Percentiles rank a stretch among this genome's conserved stretches.
These are phyloP conservation scores for Drosophila robusta DNA, from an alignment of 2,888 invertebrate genomes.

Conservation along the genomic window DNA sequence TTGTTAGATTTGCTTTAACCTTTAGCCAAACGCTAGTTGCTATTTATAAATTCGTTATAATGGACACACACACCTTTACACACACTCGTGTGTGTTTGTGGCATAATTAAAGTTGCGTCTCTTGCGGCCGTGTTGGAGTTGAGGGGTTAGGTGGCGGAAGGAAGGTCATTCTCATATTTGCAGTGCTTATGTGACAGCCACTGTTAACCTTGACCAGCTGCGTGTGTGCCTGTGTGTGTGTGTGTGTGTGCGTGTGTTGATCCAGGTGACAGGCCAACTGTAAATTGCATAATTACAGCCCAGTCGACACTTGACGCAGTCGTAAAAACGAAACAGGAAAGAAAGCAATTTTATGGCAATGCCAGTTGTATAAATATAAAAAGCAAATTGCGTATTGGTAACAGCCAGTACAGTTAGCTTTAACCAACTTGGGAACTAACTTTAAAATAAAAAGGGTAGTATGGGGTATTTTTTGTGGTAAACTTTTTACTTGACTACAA, in stretches of 20 bases:
- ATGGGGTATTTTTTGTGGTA: no score
- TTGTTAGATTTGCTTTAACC: conserved; percentile 40
- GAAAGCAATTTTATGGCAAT: conserved; percentile 8
- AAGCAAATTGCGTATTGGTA: conserved; percentile 3
- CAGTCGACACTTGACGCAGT: conserved; percentile 16
- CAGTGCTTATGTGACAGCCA: conserved; percentile 53
- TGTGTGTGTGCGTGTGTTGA: not conserved
- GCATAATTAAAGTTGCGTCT: conserved; percentile 64
- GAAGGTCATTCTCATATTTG: conserved; percentile 61
- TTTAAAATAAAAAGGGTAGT: not conserved
- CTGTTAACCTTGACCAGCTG: conserved; percentile 66
- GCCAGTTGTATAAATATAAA: conserved; percentile 9
- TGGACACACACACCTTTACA: not conserved
- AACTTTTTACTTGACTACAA: no score
- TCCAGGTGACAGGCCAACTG: conserved; percentile 33
- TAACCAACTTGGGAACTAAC: not conserved
- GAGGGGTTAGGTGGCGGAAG: conserved; percentile 5
- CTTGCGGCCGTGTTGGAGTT: conserved; percentile 25
- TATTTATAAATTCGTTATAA: conserved; percentile 41
- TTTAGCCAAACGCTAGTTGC: conserved; percentile 30
- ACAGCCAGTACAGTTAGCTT: not conserved
- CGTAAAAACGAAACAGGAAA: conserved; percentile 35
- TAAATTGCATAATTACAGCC: conserved; percentile 55
- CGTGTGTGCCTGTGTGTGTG: not conserved
- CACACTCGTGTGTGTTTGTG: conserved; percentile 2